Evolutionary conservation across 2,797 vertebrate species (phyloP).

Genomic region (Enoplosus armatus): DNA sequence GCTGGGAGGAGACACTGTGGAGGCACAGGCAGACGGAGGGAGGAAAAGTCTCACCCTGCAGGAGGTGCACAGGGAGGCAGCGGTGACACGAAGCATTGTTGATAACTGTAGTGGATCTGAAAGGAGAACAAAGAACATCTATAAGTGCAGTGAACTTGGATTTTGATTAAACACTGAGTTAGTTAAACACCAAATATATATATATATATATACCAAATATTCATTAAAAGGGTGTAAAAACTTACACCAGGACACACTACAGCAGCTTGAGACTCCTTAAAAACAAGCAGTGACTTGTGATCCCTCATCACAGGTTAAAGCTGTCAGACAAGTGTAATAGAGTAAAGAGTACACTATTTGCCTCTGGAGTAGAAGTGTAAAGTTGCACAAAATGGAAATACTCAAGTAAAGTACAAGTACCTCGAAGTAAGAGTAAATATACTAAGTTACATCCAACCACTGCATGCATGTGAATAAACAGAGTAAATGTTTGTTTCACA

Average conservation of each 20-base stretch:
- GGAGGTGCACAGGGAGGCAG: constrained; percentile 62
- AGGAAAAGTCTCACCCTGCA: constrained; percentile 63
- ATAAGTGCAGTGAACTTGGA: neutral
- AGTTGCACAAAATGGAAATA: neutral
- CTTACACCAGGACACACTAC: neutral
- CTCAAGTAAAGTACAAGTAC: neutral
- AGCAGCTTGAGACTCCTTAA: neutral
- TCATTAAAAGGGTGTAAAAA: too few species aligned
- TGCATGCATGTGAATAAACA: neutral
- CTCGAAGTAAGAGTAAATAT: too few species aligned
- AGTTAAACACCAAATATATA: too few species aligned
- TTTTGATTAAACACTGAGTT: neutral
- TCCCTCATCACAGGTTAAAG: too few species aligned
- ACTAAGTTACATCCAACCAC: too few species aligned
- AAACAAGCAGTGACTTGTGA: neutral
- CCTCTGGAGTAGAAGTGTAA: neutral
- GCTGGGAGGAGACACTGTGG: constrained; percentile 24
- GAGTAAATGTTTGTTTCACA: neutral
- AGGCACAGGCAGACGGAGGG: constrained; percentile 31
- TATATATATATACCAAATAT: too few species aligned
- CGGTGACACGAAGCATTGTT: constrained; percentile 70
- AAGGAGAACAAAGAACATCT: neutral
- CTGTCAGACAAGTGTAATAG: too few species aligned
- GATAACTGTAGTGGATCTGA: constrained; percentile 38
- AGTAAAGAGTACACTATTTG: too few species aligned